Evolutionary conservation across 2,888 invertebrate species (phyloP).

Genomic region (Camponotus fellah): DNA sequence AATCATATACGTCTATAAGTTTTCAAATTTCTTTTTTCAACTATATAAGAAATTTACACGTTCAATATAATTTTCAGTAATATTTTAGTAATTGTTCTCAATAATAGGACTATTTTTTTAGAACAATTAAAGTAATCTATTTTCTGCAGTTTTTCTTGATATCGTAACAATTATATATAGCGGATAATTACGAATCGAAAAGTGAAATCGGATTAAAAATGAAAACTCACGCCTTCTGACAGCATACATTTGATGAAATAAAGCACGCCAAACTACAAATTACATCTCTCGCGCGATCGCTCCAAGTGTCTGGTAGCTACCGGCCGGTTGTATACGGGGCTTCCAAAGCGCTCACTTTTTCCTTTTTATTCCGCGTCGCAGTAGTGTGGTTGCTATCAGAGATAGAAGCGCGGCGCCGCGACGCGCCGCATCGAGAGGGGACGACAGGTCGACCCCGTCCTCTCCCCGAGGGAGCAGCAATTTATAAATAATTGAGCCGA

Average conservation of each 20-base stretch:
- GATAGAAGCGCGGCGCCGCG: slow-evolving; percentile 32
- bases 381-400: slow-evolving; percentile 56
- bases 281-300: slow-evolving; percentile 21
- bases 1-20: neutral
- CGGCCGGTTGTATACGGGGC: neutral
- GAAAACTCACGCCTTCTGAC: neutral
- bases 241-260: slow-evolving; percentile 21
- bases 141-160: neutral
- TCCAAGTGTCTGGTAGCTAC: slow-evolving; percentile 25
- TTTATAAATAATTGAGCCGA: slow-evolving; percentile 86
- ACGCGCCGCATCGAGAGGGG: slow-evolving; percentile 54
- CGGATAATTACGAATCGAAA: neutral
- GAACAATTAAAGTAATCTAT: neutral
- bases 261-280: slow-evolving; percentile 27
- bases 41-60: neutral
- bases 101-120: neutral
- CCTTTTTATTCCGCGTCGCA: slow-evolving; percentile 62
- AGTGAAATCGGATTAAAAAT: slow-evolving; percentile 2
- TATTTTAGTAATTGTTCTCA: neutral
- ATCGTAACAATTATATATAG: neutral
- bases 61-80: neutral
- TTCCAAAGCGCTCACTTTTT: slow-evolving; percentile 26
- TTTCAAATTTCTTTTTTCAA: neutral
- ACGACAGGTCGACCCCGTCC: slow-evolving; percentile 70
- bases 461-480: slow-evolving; percentile 84